These are phyloP conservation scores for Melangyna quadrimaculata DNA, from an alignment of 2,888 invertebrate species.

Conservation along the genomic window DNA sequence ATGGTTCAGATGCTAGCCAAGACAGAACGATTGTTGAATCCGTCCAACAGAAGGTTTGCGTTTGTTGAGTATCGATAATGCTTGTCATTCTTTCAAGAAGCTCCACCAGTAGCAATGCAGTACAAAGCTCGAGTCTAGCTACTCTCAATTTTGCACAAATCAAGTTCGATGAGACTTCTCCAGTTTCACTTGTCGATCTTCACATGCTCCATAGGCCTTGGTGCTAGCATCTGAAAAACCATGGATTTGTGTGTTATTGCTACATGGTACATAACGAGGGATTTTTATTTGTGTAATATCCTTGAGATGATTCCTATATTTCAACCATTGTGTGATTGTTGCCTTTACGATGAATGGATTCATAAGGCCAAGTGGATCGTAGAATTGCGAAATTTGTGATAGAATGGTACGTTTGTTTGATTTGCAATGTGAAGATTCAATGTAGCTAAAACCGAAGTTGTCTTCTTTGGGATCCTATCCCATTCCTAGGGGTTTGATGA, in stretches of 20 bases:
- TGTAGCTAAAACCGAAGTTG: slow-evolving; percentile 29
- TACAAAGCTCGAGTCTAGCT: background rate
- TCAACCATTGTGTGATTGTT: slow-evolving; percentile 17
- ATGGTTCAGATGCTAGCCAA: background rate
- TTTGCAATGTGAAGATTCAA: background rate
- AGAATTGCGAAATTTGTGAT: slow-evolving; percentile 29
- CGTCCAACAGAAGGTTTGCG: background rate
- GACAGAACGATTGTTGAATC: too few relatives aligned
- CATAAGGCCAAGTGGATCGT: slow-evolving; percentile 40
- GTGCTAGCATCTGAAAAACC: too few relatives aligned
- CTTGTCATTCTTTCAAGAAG: background rate
- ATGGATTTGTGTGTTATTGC: too few relatives aligned
- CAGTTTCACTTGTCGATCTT: background rate
- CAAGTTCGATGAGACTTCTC: background rate
- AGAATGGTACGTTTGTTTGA: too few relatives aligned
- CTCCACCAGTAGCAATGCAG: background rate
- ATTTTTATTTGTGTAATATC: too few relatives aligned
- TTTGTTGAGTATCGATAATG: background rate
- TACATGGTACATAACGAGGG: too few relatives aligned
- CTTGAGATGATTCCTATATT: background rate
- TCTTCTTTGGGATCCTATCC: slow-evolving; percentile 44
- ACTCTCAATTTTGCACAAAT: slow-evolving; percentile 15
- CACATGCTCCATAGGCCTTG: slow-evolving; percentile 8
- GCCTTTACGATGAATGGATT: slow-evolving; percentile 47
- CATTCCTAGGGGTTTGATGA: too few relatives aligned